Percentiles rank a stretch among this genome's conserved stretches.
Evolutionary conservation across 2,888 invertebrate species (phyloP).

Genomic region (Prostheceraeus crozeri): DNA sequence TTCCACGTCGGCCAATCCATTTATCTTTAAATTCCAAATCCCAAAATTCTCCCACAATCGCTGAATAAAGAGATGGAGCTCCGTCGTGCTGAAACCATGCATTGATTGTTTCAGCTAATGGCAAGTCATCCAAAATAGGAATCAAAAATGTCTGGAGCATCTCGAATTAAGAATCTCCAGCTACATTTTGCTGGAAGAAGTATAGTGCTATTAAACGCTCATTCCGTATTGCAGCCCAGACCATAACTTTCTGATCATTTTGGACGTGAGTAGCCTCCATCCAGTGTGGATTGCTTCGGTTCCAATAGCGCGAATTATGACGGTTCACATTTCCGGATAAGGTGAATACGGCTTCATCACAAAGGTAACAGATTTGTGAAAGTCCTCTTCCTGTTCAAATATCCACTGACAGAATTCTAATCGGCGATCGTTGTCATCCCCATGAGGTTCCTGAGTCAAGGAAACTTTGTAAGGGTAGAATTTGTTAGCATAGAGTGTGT

Average conservation of each 20-base stretch:
- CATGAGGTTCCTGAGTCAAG: slow-evolving; percentile 24
- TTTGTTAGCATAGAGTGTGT: slow-evolving; percentile 17
- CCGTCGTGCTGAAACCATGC: slow-evolving; percentile 23
- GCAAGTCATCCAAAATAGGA: slow-evolving; percentile 21
- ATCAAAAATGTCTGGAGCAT: slow-evolving; percentile 23
- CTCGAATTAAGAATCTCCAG: slow-evolving; percentile 20
- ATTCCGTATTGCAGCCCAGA: slow-evolving; percentile 18
- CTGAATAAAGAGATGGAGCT: slow-evolving; percentile 12
- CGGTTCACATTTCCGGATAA: slow-evolving; percentile 26
- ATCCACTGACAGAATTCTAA: slow-evolving; percentile 26
- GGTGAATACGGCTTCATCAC: slow-evolving; percentile 3
- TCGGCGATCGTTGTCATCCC: slow-evolving; percentile 20
- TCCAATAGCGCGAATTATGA: slow-evolving; percentile 15
- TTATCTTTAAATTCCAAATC: slow-evolving; percentile 10
- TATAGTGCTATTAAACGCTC: slow-evolving; percentile 17
- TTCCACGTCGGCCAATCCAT: slow-evolving; percentile 26
- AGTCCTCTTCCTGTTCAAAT: no score
- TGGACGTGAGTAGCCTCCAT: slow-evolving; percentile 30
- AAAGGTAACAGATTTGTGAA: background rate
- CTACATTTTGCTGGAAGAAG: slow-evolving; percentile 3
- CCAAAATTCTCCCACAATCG: slow-evolving; percentile 13
- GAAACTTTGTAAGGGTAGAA: slow-evolving; percentile 25
- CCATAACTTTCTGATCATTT: slow-evolving; percentile 28
- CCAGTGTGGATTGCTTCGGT: slow-evolving; percentile 23
- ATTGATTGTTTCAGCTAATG: slow-evolving; percentile 18